phyloP scores from a whole-genome alignment of 2,113 vertebrate genomes.

The Dissostichus mawsoni region DNA sequence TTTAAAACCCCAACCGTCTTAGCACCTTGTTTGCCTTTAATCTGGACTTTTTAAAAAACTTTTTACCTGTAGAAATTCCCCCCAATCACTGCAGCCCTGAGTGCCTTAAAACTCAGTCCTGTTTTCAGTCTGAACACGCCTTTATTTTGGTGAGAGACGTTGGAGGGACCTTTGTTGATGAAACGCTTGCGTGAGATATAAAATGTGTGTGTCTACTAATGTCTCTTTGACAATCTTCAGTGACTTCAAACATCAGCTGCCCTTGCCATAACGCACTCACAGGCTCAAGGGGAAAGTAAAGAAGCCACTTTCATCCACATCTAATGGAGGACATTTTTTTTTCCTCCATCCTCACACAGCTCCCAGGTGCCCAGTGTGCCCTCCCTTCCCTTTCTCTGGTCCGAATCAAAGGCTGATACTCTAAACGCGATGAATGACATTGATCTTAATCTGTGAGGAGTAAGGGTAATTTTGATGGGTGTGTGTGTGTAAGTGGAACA shows the following conservation, averaged over 20 bases:
- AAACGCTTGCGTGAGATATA: background rate
- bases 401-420: constrained; percentile 85
- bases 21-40: background rate
- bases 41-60: too few species aligned
- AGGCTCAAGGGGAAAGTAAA: constrained; percentile 55
- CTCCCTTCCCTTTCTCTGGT: constrained; percentile 83
- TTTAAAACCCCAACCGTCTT: background rate
- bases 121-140: background rate
- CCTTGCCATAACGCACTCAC: constrained; percentile 25
- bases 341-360: constrained; percentile 73
- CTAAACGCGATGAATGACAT: constrained; percentile 82
- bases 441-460: constrained; percentile 83
- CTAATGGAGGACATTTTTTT: constrained; percentile 65
- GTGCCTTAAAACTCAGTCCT: background rate
- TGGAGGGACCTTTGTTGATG: background rate
- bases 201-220: constrained; percentile 17
- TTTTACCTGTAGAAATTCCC: background rate
- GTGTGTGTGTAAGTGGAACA: constrained; percentile 82
- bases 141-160: background rate
- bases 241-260: constrained; percentile 38
- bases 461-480: constrained; percentile 77
- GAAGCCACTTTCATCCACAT: constrained; percentile 60
- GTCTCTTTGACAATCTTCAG: background rate
- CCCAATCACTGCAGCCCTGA: background rate
- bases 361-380: constrained; percentile 73